A percentile compares a stretch with the other conserved stretches of the same genome.
These are phyloP conservation scores for Epistrophella euchroma DNA, from an alignment of 2,888 invertebrate genomes.

Conservation along the genomic window DNA sequence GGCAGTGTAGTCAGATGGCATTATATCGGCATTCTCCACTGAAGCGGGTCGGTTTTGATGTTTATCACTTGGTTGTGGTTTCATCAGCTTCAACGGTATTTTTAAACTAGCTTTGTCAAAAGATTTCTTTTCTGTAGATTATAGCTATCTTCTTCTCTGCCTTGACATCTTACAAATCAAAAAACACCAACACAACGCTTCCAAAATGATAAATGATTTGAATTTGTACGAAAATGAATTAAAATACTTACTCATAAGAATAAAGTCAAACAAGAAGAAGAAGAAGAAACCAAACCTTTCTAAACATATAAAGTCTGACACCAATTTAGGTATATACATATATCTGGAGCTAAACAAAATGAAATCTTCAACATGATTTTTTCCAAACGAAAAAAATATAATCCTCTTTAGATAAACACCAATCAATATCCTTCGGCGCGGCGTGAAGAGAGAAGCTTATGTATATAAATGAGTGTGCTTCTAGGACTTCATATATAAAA, in stretches of 20 bases:
- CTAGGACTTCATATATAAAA: neutral
- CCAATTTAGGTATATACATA: too few relatives aligned
- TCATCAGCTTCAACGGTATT: too few relatives aligned
- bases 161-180: neutral
- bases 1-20: too few relatives aligned
- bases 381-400: neutral
- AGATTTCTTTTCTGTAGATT: too few relatives aligned
- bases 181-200: neutral
- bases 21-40: too few relatives aligned
- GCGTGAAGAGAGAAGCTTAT: constrained; percentile 11
- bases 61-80: too few relatives aligned
- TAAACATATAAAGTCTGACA: neutral
- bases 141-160: too few relatives aligned
- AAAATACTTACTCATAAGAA: neutral
- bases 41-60: too few relatives aligned
- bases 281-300: neutral
- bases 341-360: neutral
- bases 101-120: too few relatives aligned
- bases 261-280: neutral
- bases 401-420: neutral
- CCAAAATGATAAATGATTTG: constrained; percentile 2
- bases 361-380: neutral
- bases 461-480: neutral
- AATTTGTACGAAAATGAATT: neutral
- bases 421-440: constrained; percentile 18